phyloP scores from a whole-genome alignment of 1,140 invertebrate genomes.

The Penaeus chinensis region DNA sequence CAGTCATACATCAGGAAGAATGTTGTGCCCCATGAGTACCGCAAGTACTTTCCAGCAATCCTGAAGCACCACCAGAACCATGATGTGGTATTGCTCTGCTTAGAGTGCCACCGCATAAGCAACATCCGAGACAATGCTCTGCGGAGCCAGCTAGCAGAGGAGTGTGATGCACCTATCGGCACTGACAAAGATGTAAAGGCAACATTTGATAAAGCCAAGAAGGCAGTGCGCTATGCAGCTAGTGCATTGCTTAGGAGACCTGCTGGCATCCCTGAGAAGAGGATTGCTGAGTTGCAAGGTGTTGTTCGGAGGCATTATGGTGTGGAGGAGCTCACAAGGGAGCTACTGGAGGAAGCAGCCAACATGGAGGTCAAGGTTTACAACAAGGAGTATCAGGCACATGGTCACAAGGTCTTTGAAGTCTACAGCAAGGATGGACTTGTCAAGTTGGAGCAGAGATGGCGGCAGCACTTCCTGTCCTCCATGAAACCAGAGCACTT shows the following conservation, averaged over 20 bases:
- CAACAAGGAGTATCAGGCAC: constrained; percentile 74
- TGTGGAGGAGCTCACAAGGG: constrained; percentile 65
- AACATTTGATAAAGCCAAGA: constrained; percentile 66
- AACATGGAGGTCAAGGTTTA: constrained; percentile 67
- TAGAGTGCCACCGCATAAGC: constrained; percentile 79
- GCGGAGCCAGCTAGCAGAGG: constrained; percentile 73
- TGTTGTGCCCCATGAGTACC: constrained; percentile 85
- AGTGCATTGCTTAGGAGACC: constrained; percentile 72
- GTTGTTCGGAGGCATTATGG: constrained; percentile 67
- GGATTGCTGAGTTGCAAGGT: constrained; percentile 64
- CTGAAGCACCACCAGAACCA: constrained; percentile 88
- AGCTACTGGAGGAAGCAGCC: constrained; percentile 66
- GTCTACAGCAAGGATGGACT: constrained; percentile 74
- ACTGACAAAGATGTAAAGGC: constrained; percentile 68
- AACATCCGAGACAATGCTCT: constrained; percentile 77
- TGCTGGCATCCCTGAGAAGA: constrained; percentile 50
- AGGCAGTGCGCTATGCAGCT: constrained; percentile 76
- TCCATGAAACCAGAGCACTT: constrained; percentile 80
- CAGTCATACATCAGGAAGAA: constrained; percentile 83
- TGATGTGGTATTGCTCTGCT: constrained; percentile 83
- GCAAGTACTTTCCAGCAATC: constrained; percentile 82
- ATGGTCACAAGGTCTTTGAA: constrained; percentile 78
- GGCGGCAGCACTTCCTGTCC: constrained; percentile 82
- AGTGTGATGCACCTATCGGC: constrained; percentile 76
- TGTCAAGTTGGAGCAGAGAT: constrained; percentile 77